Evolutionary conservation across 2,113 vertebrate species (phyloP).

Genomic region (Todiramphus saurophagus): DNA sequence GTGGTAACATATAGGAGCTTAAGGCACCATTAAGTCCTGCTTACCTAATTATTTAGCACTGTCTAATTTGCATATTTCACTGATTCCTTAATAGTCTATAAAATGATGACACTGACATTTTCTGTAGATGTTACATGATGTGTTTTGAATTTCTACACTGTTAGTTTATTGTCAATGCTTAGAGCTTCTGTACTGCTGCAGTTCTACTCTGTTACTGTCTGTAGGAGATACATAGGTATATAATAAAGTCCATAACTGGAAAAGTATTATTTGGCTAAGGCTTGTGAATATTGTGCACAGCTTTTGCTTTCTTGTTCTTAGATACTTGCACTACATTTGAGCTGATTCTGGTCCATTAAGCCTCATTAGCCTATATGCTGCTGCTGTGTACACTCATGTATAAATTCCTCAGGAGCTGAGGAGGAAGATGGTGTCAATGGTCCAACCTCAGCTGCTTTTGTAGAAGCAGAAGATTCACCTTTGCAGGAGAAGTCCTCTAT

Average conservation of each 20-base stretch:
- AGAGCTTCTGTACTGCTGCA: not conserved
- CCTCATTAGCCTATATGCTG: rapidly evolving
- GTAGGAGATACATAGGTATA: not conserved
- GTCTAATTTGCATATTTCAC: not conserved
- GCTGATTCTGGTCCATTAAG: not conserved
- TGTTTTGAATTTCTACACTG: not conserved
- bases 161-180: not conserved
- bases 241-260: not conserved
- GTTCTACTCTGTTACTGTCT: not conserved
- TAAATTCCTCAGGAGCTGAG: not conserved
- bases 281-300: not conserved
- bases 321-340: not conserved
- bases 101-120: not conserved
- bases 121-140: not conserved
- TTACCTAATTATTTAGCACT: not conserved
- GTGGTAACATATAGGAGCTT: not conserved
- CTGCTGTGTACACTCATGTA: not conserved
- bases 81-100: not conserved
- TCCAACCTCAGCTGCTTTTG: not conserved
- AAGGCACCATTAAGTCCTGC: not conserved
- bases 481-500: not conserved
- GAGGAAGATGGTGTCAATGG: not conserved
- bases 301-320: not conserved
- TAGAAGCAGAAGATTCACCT: not conserved
- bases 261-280: not conserved